Base-by-base conservation (phyloP, 2,797 vertebrate genomes). In the Falco concolor region DNA sequence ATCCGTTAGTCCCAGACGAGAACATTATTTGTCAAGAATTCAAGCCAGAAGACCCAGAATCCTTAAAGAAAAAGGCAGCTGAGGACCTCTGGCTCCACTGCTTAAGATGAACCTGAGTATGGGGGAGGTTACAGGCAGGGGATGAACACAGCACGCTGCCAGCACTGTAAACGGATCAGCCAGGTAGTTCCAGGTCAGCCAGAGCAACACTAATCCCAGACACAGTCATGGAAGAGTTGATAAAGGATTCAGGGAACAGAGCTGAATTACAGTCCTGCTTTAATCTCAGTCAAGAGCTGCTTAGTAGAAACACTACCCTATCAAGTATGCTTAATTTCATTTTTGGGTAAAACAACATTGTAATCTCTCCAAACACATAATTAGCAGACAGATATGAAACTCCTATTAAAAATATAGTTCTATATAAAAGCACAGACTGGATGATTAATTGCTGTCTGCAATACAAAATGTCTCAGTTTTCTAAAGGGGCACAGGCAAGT, bases 71-170 rank as follows among this genome's bases (percentile, higher is more conserved):
- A 3, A 8, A 9, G 40, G 13, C 24, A 69, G 14, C 2, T 30
- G 32, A 85, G 18, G 38, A 38, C 21, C 13, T 69, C 11, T 34
- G 24, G 42, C 15, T 81, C 12, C 27, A 2, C 7, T 11, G 3
- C 10, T 40, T 6, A 52, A 36, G 61, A 20, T 9, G 27, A 74
- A 49, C 18, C 42, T 22, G 28, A 32, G 17, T 42, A 76, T 2
- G 0, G 11, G 5, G 77, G 21, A 42, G 25, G 40, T 16, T n/a
- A 16, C 27, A 47, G 24, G 52, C 61, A 79, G 36, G 27, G 50
- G 28, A 22, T 2, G 7, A 72, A 21, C 17, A 18, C 0, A 0
- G 27, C 34, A 16, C 1, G 0, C 10, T 25, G 28, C 32, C 18
- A 12, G 28, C 3, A 32, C 5, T 4, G 34, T 8, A 32, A 76